Evolutionary conservation across 2,888 invertebrate species (phyloP), one percentile per base, ranked within the genome.

Genomic region (Limnephilus lunatus): DNA sequence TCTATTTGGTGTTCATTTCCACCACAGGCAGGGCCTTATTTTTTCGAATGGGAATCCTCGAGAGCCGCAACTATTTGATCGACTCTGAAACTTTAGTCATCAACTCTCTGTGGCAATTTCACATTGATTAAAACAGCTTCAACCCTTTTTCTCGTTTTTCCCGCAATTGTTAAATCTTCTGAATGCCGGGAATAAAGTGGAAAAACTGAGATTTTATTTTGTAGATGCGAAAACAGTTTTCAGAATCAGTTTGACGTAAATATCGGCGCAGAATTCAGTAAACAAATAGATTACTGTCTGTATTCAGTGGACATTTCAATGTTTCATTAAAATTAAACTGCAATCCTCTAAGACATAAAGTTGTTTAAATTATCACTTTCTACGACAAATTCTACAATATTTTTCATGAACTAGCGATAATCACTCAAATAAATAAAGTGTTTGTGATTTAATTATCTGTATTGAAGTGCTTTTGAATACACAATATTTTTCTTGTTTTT

Each of bases 41-140:
- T 83, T 83, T 83, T 83, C 15, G 35, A 83, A 32, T 83, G 39
- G 44, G 39, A 85, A 85, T 39, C 44, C n/a, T 85, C 85, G 19
- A 68, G 85, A 85, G 25, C 44, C n/a, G n/a, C 44, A n/a, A 85
- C 85, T 85, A 85, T 44, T 85, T 85, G 85, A 85, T 85, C 85
- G 44, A 85, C 85, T 85, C 85, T 12, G 39, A 85, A 85, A 85
- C 85, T 85, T 85, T 85, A 35, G 44, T 85, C 35, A 85, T 85
- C 85, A 85, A 85, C 85, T 85, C 44, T 85, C 44, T 85, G 85
- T 39, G 44, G 85, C 39, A 68, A 68, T 68, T 68, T 68, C 53
- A 68, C 85, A 35, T 85, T 85, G 85, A 85, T 85, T 85, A 85
- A 39, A 85, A 39, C 85, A 85, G 85, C 44, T 44, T 85, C 30